Evolutionary conservation across 2,113 vertebrate genomes (phyloP).

Genomic region (Pituophis catenifer): DNA sequence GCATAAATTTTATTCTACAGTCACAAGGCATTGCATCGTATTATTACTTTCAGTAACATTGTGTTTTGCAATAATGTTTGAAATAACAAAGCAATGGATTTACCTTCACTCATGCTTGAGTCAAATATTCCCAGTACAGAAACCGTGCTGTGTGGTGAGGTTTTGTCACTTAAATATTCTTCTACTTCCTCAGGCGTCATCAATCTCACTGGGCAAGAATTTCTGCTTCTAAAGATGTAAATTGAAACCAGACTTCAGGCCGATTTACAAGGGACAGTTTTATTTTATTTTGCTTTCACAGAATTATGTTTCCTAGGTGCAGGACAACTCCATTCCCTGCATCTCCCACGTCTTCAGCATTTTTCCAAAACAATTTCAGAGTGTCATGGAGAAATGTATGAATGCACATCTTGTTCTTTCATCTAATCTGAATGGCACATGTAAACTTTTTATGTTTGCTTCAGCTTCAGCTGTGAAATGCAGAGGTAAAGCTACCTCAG

Average conservation of each 20-base stretch:
- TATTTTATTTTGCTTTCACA: neutral
- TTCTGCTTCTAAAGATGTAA: slow-evolving; percentile 60
- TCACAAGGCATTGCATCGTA: neutral
- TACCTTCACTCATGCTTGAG: slow-evolving; percentile 71
- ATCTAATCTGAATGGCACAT: neutral
- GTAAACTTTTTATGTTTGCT: neutral
- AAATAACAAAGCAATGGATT: neutral
- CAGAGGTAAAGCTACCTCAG: neutral
- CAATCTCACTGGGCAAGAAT: slow-evolving; percentile 71
- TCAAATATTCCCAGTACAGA: slow-evolving; percentile 80
- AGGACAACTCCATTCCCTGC: neutral
- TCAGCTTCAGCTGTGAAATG: neutral
- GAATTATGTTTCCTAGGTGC: neutral
- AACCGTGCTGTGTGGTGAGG: slow-evolving; percentile 57
- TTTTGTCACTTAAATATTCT: slow-evolving; percentile 77
- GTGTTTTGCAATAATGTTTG: neutral
- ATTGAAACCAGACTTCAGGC: neutral
- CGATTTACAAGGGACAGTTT: neutral
- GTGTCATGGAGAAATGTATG: neutral
- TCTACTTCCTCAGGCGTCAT: slow-evolving; percentile 75
- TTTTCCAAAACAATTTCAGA: neutral
- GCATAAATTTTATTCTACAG: neutral
- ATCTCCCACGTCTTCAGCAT: neutral
- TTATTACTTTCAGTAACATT: neutral
- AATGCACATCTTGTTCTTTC: neutral